Base-by-base conservation (phyloP, 2,888 invertebrate genomes). In the Lithophane socia region DNA sequence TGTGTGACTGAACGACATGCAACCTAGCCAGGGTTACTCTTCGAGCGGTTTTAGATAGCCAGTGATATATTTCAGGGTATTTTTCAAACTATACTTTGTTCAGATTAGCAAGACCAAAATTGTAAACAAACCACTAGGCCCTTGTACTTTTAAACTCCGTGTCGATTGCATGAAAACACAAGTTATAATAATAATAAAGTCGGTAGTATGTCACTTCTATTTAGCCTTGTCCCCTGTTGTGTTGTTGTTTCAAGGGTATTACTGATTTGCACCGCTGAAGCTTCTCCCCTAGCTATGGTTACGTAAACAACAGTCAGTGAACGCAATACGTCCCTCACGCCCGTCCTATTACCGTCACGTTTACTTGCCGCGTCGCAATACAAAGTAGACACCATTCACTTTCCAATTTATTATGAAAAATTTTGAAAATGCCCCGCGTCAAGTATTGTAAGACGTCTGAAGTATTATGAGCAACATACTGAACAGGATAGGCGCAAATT, bases 381-480 rank as follows among this genome's bases (percentile, higher is more conserved):
- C 78, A 63, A 80, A 83, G 73, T 85, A 77, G 68, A 80, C 75
- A 85, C 84, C 77, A 68, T 85, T 84, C 76, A 74, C 69, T 76
- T 83, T 75, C 75, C 77, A 82, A 82, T 85, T 80, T 70, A 80
- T 73, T 85, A 84, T 70, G 84, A 79, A 83, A 61, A 83, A 60
- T 80, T 83, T 84, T 80, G 80, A 84, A 77, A 83, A 80, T 42
- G 73, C 72, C 18, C 80, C 72, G 66, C 74, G 29, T 67, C 86
- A 73, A 42, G 24, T 24, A 61, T 73, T 83, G 80, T 60, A 80
- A 75, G 49, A 80, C 42, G 54, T 69, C 16, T 16, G 44, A 63
- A 58, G 61, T 54, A 56, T 65, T 70, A 79, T 75, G 85, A 82
- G 82, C 82, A 85, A 85, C 44, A 81, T 85, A 71, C 65, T 82